These are phyloP conservation scores for Epinotia bilunana DNA, from an alignment of 2,888 invertebrate genomes.

Conservation along the genomic window DNA sequence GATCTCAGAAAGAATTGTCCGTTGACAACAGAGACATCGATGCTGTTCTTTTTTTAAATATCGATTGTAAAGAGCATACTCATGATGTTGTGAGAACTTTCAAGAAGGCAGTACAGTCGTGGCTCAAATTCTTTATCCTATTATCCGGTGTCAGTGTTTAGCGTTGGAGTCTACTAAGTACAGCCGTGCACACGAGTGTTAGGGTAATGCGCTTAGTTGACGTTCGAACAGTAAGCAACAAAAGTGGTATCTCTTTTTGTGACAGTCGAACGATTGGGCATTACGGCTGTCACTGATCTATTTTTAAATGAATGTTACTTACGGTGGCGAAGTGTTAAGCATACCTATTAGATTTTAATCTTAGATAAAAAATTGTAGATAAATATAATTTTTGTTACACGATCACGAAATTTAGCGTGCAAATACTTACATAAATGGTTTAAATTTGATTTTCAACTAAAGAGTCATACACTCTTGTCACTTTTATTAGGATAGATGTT, in stretches of 20 bases:
- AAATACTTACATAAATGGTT: no score
- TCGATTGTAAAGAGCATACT: constrained; percentile 83
- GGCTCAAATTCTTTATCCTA: constrained; percentile 73
- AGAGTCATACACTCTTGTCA: no score
- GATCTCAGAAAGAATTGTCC: constrained; percentile 79
- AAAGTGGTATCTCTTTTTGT: constrained; percentile 13
- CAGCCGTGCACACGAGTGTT: constrained; percentile 26
- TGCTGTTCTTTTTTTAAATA: constrained; percentile 82
- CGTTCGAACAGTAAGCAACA: constrained; percentile 23
- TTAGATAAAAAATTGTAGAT: background rate
- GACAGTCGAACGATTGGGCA: constrained; percentile 1
- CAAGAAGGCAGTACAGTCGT: constrained; percentile 66
- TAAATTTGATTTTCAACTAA: no score
- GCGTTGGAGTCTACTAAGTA: constrained; percentile 51
- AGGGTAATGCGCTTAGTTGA: constrained; percentile 31
- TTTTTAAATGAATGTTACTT: background rate
- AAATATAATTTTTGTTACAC: no score
- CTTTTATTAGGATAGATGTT: no score
- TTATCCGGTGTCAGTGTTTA: constrained; percentile 64
- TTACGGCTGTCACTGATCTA: constrained; percentile 4
- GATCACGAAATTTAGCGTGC: no score
- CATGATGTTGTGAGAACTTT: constrained; percentile 81
- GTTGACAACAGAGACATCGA: constrained; percentile 84
- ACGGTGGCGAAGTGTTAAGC: background rate
- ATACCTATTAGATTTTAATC: background rate